Percentiles rank a stretch among this genome's conserved stretches.
phyloP scores from a whole-genome alignment of 1,140 invertebrate species.

The Aphelenchoides besseyi region DNA sequence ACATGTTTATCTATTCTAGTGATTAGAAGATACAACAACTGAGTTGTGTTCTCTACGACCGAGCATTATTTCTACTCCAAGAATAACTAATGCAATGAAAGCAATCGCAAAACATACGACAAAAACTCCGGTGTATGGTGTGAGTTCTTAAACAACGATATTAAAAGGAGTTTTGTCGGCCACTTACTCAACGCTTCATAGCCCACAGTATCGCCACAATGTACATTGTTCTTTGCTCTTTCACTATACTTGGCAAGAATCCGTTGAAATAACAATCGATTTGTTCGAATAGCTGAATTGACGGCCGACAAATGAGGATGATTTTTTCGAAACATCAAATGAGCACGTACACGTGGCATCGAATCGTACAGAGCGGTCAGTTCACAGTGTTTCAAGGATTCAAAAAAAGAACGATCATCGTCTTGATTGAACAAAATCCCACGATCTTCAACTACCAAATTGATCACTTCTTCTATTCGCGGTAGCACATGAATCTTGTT shows the following conservation, averaged over 20 bases:
- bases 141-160: background rate
- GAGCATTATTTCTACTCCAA: no score
- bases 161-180: background rate
- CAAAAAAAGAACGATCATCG: slow-evolving; percentile 2
- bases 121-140: background rate
- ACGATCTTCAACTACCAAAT: background rate
- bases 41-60: no score
- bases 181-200: slow-evolving; percentile 4
- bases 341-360: background rate
- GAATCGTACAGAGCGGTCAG: background rate
- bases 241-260: slow-evolving; percentile 3
- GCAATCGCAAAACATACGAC: background rate
- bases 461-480: background rate
- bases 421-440: slow-evolving; percentile 13
- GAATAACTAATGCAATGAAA: background rate
- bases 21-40: no score
- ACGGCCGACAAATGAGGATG: background rate
- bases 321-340: background rate
- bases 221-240: background rate
- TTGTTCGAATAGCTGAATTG: background rate
- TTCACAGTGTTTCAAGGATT: background rate
- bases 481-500: slow-evolving; percentile 8
- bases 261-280: background rate
- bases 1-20: no score
- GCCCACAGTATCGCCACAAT: background rate